These are phyloP conservation scores for Ianthella basta DNA, from an alignment of 37 sponge, comb jelly and placozoan species.

Conservation along the genomic window DNA sequence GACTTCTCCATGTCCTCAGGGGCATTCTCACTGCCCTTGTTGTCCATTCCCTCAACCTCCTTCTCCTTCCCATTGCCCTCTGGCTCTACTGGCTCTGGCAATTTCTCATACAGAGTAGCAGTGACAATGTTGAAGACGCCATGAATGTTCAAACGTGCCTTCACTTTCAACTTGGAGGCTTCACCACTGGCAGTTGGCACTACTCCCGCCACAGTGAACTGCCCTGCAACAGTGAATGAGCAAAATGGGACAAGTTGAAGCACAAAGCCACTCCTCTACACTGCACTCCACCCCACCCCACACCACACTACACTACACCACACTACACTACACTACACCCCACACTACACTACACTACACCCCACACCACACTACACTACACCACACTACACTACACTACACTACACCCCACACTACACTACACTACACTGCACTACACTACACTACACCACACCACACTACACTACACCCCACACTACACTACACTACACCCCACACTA, in stretches of 20 bases:
- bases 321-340: too few relatives aligned
- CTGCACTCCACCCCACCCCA: not conserved
- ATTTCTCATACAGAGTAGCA: constrained; percentile 81
- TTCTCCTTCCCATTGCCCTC: constrained; percentile 1
- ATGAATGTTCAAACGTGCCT: constrained; percentile 87
- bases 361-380: too few relatives aligned
- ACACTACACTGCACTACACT: not conserved
- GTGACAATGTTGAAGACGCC: constrained; percentile 79
- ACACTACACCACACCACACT: not conserved
- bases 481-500: not conserved
- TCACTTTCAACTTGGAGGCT: constrained; percentile 90
- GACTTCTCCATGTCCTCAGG: not conserved
- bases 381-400: too few relatives aligned
- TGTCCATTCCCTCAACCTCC: not conserved
- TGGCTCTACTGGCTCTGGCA: constrained; percentile 3
- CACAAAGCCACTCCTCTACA: not conserved
- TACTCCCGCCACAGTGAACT: constrained; percentile 78
- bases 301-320: too few relatives aligned
- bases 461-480: not conserved
- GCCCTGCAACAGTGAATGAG: constrained; percentile 39
- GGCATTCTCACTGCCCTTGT: not conserved
- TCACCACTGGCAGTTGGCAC: constrained; percentile 83
- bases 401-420: too few relatives aligned
- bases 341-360: too few relatives aligned
- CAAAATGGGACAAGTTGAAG: not conserved